Evolutionary conservation across 2,797 vertebrate species (phyloP).

Genomic region (Lacerta agilis): DNA sequence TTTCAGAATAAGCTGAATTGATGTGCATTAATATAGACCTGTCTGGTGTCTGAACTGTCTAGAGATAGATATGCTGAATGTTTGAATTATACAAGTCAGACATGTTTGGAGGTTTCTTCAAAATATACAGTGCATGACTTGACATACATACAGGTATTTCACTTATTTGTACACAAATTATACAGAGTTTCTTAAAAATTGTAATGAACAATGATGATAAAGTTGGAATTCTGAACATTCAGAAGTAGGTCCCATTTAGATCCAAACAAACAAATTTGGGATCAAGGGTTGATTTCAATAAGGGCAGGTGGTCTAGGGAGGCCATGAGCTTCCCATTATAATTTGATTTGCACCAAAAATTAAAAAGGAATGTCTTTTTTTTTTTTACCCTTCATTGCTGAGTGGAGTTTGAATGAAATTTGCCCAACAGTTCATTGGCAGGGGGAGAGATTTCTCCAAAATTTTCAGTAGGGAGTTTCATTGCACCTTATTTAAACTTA

Average conservation of each 20-base stretch:
- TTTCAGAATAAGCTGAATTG: constrained; percentile 55
- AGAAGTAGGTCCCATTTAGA: not conserved
- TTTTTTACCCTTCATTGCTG: no score
- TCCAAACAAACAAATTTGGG: not conserved
- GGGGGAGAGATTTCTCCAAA: no score
- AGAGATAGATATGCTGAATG: constrained; percentile 43
- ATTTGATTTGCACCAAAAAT: no score
- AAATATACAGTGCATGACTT: not conserved
- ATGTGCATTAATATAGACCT: constrained; percentile 37
- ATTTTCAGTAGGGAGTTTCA: no score
- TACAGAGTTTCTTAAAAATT: not conserved
- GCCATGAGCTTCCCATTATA: not conserved
- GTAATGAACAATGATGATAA: not conserved
- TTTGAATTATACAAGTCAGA: constrained; percentile 1
- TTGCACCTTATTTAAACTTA: no score
- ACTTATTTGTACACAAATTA: not conserved
- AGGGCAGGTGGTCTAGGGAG: not conserved
- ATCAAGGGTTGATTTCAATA: not conserved
- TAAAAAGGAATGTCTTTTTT: no score
- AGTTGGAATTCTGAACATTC: not conserved
- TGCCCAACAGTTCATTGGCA: no score
- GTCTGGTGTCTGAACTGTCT: constrained; percentile 4
- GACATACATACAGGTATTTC: not conserved
- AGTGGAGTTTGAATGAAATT: no score
- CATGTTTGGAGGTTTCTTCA: constrained; percentile 16